phyloP scores from a whole-genome alignment of 2,888 invertebrate genomes.

The Drosophila recens region DNA sequence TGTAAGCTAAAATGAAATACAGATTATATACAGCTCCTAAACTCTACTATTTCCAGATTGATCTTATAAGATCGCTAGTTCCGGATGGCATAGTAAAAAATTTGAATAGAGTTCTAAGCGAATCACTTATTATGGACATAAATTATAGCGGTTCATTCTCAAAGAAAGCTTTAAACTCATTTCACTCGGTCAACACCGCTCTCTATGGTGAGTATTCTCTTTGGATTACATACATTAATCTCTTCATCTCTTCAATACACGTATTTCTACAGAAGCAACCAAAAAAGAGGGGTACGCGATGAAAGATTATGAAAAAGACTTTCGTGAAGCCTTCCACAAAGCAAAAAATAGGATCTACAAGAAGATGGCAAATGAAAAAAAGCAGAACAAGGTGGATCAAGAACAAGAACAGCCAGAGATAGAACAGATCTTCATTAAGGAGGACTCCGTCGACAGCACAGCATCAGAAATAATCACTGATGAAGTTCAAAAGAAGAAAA shows the following conservation, averaged over 20 bases:
- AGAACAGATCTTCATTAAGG: background rate
- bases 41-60: background rate
- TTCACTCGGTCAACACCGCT: background rate
- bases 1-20: background rate
- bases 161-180: background rate
- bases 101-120: background rate
- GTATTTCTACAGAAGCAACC: background rate
- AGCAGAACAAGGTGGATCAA: background rate
- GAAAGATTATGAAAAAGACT: background rate
- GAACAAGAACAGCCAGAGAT: background rate
- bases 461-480: background rate
- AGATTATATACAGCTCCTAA: background rate
- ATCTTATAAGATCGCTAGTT: background rate
- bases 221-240: background rate
- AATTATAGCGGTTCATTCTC: background rate
- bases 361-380: background rate
- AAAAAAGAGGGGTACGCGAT: background rate
- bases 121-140: background rate
- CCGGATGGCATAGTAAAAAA: background rate
- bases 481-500: background rate
- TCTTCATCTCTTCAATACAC: too few species aligned
- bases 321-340: background rate
- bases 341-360: background rate
- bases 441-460: background rate
- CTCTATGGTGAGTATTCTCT: background rate